phyloP scores from a whole-genome alignment of 1,140 invertebrate genomes.

The Sycobia sp. region DNA sequence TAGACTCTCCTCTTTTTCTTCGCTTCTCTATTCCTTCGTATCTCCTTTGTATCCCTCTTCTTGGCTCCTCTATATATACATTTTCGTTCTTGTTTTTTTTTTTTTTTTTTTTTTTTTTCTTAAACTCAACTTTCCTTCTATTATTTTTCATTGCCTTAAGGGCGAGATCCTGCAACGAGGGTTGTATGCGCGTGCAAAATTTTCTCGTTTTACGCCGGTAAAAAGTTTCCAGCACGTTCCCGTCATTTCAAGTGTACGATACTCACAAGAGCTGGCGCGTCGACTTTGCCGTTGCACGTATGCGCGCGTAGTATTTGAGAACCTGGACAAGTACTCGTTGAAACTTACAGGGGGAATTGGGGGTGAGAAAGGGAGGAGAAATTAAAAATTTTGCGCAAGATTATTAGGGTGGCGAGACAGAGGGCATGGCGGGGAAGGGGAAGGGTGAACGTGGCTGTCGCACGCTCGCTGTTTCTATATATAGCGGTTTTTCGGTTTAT shows the following conservation, averaged over 20 bases:
- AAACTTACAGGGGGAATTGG: background rate
- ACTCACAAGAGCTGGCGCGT: background rate
- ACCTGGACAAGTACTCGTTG: slow-evolving; percentile 16
- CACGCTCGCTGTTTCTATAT: background rate
- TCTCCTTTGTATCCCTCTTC: background rate
- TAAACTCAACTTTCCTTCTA: no score
- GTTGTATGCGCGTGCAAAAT: slow-evolving; percentile 9
- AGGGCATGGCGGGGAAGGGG: no score
- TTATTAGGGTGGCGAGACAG: slow-evolving; percentile 26
- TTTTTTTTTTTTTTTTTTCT: no score
- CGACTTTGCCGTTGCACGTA: background rate
- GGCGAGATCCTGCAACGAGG: no score
- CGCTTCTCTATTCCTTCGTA: background rate
- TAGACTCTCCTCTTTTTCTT: slow-evolving; percentile 5
- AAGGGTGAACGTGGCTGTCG: no score
- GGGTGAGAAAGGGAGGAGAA: background rate
- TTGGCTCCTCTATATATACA: background rate
- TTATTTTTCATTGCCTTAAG: no score
- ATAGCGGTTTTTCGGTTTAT: background rate
- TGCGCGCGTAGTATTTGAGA: slow-evolving; percentile 2
- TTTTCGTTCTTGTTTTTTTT: no score
- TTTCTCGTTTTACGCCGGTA: slow-evolving; percentile 11
- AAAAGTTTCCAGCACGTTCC: slow-evolving; percentile 28
- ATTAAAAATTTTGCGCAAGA: slow-evolving; percentile 32
- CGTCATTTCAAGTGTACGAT: slow-evolving; percentile 13